Evolutionary conservation across 2,113 vertebrate species (phyloP), one percentile per base, ranked within the genome.

Genomic region (Chroicocephalus ridibundus): DNA sequence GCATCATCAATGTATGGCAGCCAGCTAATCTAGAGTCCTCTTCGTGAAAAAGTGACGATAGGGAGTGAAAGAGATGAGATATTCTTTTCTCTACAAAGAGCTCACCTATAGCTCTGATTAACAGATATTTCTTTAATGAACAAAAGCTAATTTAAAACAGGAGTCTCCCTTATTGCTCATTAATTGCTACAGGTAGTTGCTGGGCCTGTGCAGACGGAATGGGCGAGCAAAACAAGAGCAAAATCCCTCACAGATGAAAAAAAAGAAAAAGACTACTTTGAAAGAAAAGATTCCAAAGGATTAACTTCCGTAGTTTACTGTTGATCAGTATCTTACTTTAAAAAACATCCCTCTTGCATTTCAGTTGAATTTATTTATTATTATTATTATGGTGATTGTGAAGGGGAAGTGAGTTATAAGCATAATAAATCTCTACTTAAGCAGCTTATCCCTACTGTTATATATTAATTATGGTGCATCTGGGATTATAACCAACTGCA

Each of bases 361-460:
- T 91, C 66, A 81, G 32, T 77, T 93, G 32, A 64, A 90, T 91
- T 84, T 80, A 38, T 94, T 94, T 89, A 21, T 81, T 77, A 83
- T 69, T 61, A 76, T 83, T 80, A 46, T 57, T 49, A 36, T 15
- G n/a, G 31, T 51, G 54, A 80, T 51, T 87, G 19, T 82, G 61
- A 90, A 24, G 49, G 36, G 36, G 66, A 77, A 87, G 47, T 32
- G 70, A 94, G 21, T 84, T 95, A 93, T 84, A 76, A 91, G 46
- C 52, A 84, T 66, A 89, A 82, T 61, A 91, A 86, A 94, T 91
- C 69, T 72, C 31, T 90, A 34, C 46, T 69, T 85, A 94, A 90
- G 42, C 25, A 90, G 49, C 10, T 95, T 84, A 89, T 76, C 42
- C 54, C n/a, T 89, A 38, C 75, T 66, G 38, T 38, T 86, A 76